Base-by-base conservation (phyloP, 1,140 invertebrate genomes). In the Drosophila truncata region DNA sequence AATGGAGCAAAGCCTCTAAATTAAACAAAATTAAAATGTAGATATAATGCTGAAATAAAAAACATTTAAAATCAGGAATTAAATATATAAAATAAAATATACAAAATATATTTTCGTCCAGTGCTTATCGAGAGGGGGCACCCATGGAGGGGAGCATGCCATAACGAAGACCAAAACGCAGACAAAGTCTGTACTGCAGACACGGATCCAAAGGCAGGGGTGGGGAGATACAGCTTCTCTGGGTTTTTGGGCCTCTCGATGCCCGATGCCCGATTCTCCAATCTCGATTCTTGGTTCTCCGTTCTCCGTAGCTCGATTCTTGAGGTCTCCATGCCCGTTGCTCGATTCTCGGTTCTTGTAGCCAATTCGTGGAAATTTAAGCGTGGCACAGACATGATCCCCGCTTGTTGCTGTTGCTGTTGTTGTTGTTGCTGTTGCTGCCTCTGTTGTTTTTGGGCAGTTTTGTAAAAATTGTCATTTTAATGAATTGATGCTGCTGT, bases 381-480 rank as follows among this genome's bases (percentile, higher is more conserved):
- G 85, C 85, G 85, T 90, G 82, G 85, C 85, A 67, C 85, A 88
- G 85, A 90, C 85, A 90, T 90, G 85, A 76, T 86, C 80, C 76
- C 84, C 64, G 73, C 85, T 90, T 84, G 80, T 81, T 90, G 85
- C 65, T 88, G 84, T 49, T 80, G 66, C 52, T 82, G 50, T 42
- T 82, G 60, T 20, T 66, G 47, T 50, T 76, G 71, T n/a, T n/a
- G n/a, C n/a, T n/a, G n/a, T n/a, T n/a, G 71, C 62, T 80, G 81
- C 73, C 81, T 67, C 82, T 84, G 82, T 88, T 88, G 71, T 88
- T 88, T 88, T 88, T 84, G 85, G 85, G 85, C 85, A 88, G 85
- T 90, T 88, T 88, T 88, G 85, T 88, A 88, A 88, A 90, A 90
- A 90, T 90, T 90, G 85, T 90, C 85, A 90, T 90, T 90, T 90